A percentile compares a stretch with the other conserved stretches of the same genome.
phyloP scores from a whole-genome alignment of 1,140 invertebrate genomes.

The Mylabris phalerata region DNA sequence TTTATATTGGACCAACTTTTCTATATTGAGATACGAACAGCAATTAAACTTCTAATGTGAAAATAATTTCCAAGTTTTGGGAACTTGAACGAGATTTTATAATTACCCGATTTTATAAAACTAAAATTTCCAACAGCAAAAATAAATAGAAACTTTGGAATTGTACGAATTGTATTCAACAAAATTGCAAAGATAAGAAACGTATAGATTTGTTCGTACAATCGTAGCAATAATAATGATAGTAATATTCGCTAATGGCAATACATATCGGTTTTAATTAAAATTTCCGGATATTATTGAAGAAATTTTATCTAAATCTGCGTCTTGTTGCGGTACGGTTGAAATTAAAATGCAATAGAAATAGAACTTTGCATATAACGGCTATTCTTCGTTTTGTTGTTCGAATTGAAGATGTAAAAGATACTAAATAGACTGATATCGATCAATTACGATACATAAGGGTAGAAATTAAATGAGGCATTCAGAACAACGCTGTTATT shows the following conservation, averaged over 20 bases:
- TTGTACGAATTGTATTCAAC: background rate
- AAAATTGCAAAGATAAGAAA: slow-evolving; percentile 15
- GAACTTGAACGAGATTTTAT: slow-evolving; percentile 15
- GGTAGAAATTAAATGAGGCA: slow-evolving; percentile 12
- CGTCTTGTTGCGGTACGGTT: background rate
- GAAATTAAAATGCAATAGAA: background rate
- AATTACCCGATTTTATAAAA: slow-evolving; percentile 6
- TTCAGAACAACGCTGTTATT: slow-evolving; percentile 10
- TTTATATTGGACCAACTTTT: background rate
- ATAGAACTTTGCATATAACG: background rate
- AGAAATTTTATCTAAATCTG: background rate
- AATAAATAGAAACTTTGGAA: background rate
- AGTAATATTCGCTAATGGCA: slow-evolving; percentile 8
- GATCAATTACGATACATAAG: slow-evolving; percentile 14
- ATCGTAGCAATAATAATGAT: slow-evolving; percentile 4
- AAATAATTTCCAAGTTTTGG: slow-evolving; percentile 16
- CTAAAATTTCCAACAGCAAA: slow-evolving; percentile 3
- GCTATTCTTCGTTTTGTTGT: background rate
- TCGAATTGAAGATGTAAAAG: slow-evolving; percentile 3
- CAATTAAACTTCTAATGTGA: slow-evolving; percentile 1
- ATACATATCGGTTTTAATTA: slow-evolving; percentile 5
- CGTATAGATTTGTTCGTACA: slow-evolving; percentile 14
- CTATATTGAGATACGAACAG: background rate
- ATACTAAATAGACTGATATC: slow-evolving; percentile 3
- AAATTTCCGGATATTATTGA: background rate